Evolutionary conservation across 2,797 vertebrate genomes (phyloP).

Genomic region (Pogoniulus pusillus): DNA sequence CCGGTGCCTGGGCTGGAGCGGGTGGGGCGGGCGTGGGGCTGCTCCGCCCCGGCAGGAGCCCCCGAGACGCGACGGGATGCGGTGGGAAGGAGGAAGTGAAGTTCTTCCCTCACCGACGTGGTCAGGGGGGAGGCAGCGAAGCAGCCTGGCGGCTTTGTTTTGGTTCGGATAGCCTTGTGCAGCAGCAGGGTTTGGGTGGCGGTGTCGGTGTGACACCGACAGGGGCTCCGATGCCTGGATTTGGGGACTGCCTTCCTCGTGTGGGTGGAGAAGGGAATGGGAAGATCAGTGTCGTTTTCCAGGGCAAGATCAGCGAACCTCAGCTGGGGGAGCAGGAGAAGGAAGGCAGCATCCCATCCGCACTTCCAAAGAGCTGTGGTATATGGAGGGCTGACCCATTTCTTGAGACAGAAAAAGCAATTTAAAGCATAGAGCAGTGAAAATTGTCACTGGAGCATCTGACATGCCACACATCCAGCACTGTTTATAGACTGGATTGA

Average conservation of each 20-base stretch:
- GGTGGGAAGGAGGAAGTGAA: neutral
- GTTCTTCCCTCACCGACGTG: neutral
- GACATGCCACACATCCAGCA: rapidly evolving
- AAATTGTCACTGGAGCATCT: rapidly evolving
- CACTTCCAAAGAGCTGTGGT: neutral
- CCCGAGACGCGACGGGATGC: neutral
- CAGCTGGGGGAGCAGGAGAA: too few relatives aligned
- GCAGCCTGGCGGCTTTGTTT: neutral
- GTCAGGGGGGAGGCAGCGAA: too few relatives aligned
- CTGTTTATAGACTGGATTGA: neutral
- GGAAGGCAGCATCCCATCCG: neutral
- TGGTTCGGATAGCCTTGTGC: too few relatives aligned
- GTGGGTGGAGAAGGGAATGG: rapidly evolving
- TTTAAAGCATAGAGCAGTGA: neutral
- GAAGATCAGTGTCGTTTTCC: rapidly evolving
- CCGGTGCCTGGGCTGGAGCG: neutral
- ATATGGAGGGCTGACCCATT: neutral
- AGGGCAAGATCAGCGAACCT: too few relatives aligned
- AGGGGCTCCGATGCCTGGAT: rapidly evolving
- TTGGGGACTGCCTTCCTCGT: rapidly evolving
- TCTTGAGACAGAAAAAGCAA: neutral
- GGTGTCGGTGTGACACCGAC: rapidly evolving
- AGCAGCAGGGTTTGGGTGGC: neutral
- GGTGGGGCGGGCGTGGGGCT: neutral
- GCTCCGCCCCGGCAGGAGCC: neutral